A percentile compares a stretch with the other conserved stretches of the same genome.
These are phyloP conservation scores for Lithophane semibrunnea DNA, from an alignment of 2,888 invertebrate species.

Conservation along the genomic window DNA sequence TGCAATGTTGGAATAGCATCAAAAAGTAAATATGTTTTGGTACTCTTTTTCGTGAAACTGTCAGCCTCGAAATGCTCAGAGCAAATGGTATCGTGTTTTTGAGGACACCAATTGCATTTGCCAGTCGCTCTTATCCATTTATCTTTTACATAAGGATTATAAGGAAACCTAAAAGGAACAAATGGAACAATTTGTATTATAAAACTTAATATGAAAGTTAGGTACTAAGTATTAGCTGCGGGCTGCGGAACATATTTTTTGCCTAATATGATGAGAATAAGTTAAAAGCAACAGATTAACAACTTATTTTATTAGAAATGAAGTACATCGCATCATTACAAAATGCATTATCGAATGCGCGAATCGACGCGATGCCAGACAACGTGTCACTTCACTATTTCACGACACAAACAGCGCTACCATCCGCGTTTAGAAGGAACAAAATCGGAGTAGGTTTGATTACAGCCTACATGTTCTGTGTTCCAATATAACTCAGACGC, in stretches of 20 bases:
- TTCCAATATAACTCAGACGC: too few relatives aligned
- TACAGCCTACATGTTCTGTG: not conserved
- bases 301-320: too few relatives aligned
- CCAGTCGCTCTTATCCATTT: conserved; percentile 32
- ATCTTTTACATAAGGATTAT: not conserved
- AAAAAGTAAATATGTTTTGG: conserved; percentile 9
- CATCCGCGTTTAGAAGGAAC: not conserved
- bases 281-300: too few relatives aligned
- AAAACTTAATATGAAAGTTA: not conserved
- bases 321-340: too few relatives aligned
- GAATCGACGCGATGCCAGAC: too few relatives aligned
- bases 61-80: conserved; percentile 9
- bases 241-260: not conserved
- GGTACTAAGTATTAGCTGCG: too few relatives aligned
- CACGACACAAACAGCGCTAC: too few relatives aligned
- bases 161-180: conserved; percentile 9
- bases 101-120: conserved; percentile 7
- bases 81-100: conserved; percentile 12
- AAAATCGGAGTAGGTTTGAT: not conserved
- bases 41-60: not conserved
- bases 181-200: not conserved
- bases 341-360: too few relatives aligned
- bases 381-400: too few relatives aligned
- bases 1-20: conserved; percentile 14
- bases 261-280: too few relatives aligned